phyloP scores from a whole-genome alignment of 2,888 invertebrate genomes.

The Parnassius mnemosyne region DNA sequence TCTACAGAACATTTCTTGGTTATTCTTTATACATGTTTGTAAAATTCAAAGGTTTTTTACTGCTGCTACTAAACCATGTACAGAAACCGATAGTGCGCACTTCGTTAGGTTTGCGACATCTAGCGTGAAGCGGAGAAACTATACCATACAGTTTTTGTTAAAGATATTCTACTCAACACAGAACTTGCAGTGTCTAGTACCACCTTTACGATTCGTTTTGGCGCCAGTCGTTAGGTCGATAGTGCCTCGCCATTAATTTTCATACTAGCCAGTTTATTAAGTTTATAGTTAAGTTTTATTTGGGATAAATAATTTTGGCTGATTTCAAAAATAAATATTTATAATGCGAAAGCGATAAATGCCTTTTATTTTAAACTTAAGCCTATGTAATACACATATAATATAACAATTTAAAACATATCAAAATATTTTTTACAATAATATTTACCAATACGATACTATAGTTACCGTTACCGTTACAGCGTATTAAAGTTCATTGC shows the following conservation, averaged over 20 bases:
- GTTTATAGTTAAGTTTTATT: slow-evolving; percentile 73
- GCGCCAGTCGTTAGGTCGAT: slow-evolving; percentile 7
- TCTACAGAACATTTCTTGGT: too few species aligned
- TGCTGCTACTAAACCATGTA: too few species aligned
- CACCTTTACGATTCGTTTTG: slow-evolving; percentile 1
- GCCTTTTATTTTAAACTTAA: slow-evolving; percentile 37
- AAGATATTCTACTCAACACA: neutral
- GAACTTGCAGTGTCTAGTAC: neutral
- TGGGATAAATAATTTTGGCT: slow-evolving; percentile 73
- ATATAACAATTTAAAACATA: neutral
- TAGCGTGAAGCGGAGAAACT: too few species aligned
- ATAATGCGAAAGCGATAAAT: slow-evolving; percentile 61
- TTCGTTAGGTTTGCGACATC: too few species aligned
- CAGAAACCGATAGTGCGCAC: too few species aligned
- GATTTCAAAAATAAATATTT: slow-evolving; percentile 73
- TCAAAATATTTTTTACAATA: too few species aligned
- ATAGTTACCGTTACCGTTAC: too few species aligned
- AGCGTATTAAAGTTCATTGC: too few species aligned
- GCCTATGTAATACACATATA: slow-evolving; percentile 30
- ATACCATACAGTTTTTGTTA: too few species aligned
- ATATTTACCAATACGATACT: neutral
- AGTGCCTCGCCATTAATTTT: slow-evolving; percentile 38
- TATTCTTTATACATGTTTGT: too few species aligned
- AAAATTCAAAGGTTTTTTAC: too few species aligned
- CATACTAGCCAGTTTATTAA: slow-evolving; percentile 62